phyloP scores from a whole-genome alignment of 2,888 invertebrate genomes.

The Ryuthela nishihirai region DNA sequence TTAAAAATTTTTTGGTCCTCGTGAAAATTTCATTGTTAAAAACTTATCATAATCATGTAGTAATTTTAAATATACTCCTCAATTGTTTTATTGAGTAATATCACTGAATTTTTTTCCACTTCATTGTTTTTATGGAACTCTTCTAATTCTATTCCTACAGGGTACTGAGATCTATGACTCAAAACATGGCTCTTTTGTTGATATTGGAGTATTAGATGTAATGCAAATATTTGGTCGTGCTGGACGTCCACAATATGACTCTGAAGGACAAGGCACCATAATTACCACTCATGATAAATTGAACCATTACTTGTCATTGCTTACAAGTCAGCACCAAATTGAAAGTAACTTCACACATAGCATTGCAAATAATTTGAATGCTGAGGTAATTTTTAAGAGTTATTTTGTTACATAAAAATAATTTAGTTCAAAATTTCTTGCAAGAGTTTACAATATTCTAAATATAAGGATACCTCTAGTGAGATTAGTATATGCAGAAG shows the following conservation, averaged over 20 bases:
- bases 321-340: constrained; percentile 96
- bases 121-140: neutral
- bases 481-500: too few species aligned
- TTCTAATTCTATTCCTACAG: constrained; percentile 3
- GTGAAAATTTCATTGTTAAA: neutral
- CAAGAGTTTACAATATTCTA: neutral
- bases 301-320: constrained; percentile 83
- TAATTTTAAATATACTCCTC: neutral
- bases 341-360: constrained; percentile 93
- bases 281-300: constrained; percentile 90
- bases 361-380: constrained; percentile 94
- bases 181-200: constrained; percentile 87
- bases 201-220: constrained; percentile 94
- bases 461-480: constrained; percentile 2
- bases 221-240: constrained; percentile 98
- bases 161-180: constrained; percentile 96
- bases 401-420: neutral
- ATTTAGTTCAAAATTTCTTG: neutral
- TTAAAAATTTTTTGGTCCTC: too few species aligned
- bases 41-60: neutral
- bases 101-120: neutral
- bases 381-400: constrained; percentile 65
- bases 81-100: neutral
- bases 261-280: constrained; percentile 88
- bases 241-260: constrained; percentile 96